Conservation (phyloP, 2,797 vertebrate genomes). For the Kryptopterus vitreolus region DNA sequence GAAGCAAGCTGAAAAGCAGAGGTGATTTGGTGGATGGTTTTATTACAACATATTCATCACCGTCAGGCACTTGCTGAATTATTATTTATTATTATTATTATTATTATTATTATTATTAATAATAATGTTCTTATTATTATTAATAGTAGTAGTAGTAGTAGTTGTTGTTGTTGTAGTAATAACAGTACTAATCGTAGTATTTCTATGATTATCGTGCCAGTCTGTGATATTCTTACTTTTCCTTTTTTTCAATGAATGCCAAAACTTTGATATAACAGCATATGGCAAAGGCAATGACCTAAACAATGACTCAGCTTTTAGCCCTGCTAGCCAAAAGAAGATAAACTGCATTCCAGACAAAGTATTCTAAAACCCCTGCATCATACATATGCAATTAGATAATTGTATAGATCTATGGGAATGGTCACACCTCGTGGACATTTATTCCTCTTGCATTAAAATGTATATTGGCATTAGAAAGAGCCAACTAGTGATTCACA, state of each 20-base stretch:
- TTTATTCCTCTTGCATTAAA: constrained; percentile 10
- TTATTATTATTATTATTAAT: too few species aligned
- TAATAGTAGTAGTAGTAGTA: too few species aligned
- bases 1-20: too few species aligned
- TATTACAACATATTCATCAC: too few species aligned
- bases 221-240: neutral
- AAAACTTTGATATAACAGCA: neutral
- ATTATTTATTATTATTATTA: too few species aligned
- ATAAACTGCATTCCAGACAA: neutral
- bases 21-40: too few species aligned
- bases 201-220: too few species aligned
- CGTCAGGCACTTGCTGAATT: too few species aligned
- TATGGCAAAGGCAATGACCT: neutral
- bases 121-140: too few species aligned
- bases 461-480: neutral
- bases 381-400: constrained; percentile 21
- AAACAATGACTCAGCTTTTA: constrained; percentile 11
- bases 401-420: constrained; percentile 2
- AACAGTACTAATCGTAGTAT: too few species aligned
- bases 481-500: constrained; percentile 8
- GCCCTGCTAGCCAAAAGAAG: constrained; percentile 13
- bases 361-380: constrained; percentile 4
- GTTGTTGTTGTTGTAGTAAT: too few species aligned
- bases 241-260: neutral
- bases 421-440: constrained; percentile 7